Base-by-base conservation (phyloP, 2,888 invertebrate species). In the Limnephilus auricula region DNA sequence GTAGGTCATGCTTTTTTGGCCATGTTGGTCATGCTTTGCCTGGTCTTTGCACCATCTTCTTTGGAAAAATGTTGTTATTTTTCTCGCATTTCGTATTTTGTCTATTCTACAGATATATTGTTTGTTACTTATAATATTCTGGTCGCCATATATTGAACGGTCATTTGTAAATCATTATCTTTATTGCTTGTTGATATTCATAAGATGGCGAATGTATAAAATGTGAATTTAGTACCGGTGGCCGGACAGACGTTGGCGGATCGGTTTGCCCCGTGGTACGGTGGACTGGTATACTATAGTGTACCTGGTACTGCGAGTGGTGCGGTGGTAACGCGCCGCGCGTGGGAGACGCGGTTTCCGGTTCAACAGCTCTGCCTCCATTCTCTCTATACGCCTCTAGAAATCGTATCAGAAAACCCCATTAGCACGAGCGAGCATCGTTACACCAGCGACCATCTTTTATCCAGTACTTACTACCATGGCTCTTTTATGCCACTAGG, bases 301-400 rank as follows among this genome's bases (percentile, higher is more conserved):
- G 45, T 45, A 3, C 13, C 45, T 15, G 45, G 45, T 40, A 12
- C 37, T 9, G 34, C 18, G 25, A 25, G 0, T n/a, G 65, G 18
- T 65, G 65, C 18, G 65, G 65, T 65, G 65, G 65, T 65, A 65
- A 30, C 40, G 31, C 34, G 78, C n/a, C 80, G 79, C 65, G 90
- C 84, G 90, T 90, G 87, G 90, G 90, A 90, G 90, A 80, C 87
- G 12, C 34, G 80, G 90, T 90, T 90, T 90, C 90, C 90, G 90
- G 90, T 90, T 90, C 85, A 80, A 79, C 90, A 90, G 87, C 90
- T 79, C 79, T 79, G 90, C 86, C 86, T 85, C 86, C 80, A 40
- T 80, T 32, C 65, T 79, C 78, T 85, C 86, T 83, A 83, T 80
- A 82, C 90, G 83, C 40, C 83, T 90, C 83, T 90, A 34, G 83